Percentiles rank a stretch among this genome's conserved stretches.
These are phyloP conservation scores for Saccopteryx leptura DNA, from an alignment of 2,113 vertebrate genomes.

Conservation along the genomic window DNA sequence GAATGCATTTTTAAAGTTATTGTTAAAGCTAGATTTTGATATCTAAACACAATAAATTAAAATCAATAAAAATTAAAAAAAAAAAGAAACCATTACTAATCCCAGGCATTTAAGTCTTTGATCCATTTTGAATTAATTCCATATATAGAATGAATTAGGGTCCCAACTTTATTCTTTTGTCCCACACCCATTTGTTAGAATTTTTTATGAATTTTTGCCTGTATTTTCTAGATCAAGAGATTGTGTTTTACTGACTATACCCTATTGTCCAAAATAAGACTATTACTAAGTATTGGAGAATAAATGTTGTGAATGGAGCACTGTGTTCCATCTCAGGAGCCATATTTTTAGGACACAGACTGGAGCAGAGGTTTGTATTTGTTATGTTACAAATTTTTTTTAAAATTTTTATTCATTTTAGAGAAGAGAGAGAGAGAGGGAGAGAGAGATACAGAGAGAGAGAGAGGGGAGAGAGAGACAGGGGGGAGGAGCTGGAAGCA, in stretches of 20 bases:
- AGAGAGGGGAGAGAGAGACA: no score
- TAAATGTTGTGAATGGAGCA: constrained; percentile 14
- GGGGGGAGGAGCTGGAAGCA: no score
- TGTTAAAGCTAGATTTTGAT: background rate
- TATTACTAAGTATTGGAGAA: constrained; percentile 35
- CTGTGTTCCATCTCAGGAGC: background rate
- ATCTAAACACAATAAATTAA: no score
- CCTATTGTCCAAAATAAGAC: background rate
- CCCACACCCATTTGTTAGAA: background rate
- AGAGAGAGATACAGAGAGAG: no score
- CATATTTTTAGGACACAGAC: constrained; percentile 8
- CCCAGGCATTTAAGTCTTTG: background rate
- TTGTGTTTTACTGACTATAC: constrained; percentile 26
- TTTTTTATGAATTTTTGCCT: constrained; percentile 33
- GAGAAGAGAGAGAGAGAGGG: no score
- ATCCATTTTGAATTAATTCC: background rate
- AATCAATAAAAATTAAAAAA: no score
- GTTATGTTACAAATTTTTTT: background rate
- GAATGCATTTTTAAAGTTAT: background rate
- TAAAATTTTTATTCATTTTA: no score
- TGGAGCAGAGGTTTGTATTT: constrained; percentile 49
- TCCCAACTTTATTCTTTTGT: background rate
- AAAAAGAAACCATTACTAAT: constrained; percentile 1
- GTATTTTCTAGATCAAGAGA: background rate
- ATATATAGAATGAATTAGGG: background rate